Evolutionary conservation across 2,797 vertebrate genomes (phyloP), one percentile per base, ranked within the genome.

Genomic region (Adrianichthys oophorus): DNA sequence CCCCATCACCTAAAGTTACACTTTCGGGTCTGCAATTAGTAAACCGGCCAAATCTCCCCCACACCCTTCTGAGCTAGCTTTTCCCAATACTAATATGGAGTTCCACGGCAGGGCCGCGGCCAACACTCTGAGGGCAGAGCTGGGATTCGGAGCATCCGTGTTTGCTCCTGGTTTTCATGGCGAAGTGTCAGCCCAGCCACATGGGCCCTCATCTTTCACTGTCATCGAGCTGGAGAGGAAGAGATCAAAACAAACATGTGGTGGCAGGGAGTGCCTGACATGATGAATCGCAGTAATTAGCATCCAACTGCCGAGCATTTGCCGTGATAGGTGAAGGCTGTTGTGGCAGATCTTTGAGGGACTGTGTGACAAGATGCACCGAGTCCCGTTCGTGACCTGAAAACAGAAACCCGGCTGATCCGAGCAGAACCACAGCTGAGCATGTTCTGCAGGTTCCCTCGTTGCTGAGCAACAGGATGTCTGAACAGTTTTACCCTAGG

Each of bases 191-290:
- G 72, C 54, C 58, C 32, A 37, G 73, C 82, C 87, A 87, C 84
- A 88, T 75, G 86, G 72, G 77, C 74, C 87, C 80, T 88, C 89
- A 90, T 91, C 88, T 78, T 83, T 93, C 90, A 90, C 86, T 91
- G 90, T 91, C 88, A 90, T 80, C 5, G 45, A 51, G 70, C 69
- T 70, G 78, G 70, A 64, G 71, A 86, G 85, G 85, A 87, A 91
- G 83, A 90, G 85, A 89, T 91, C 89, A 87, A 87, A 91, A 91
- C 90, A 90, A 91, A 90, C 85, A 86, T 72, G 80, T 59, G 87
- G 74, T 84, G 87, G 85, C 89, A 87, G 82, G 80, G 80, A 88
- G 78, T 44, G 73, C 42, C 76, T 41, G 68, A 74, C 79, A 87
- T 87, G 85, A 93, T 90, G 83, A 87, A 90, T 91, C 83, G 57